Evolutionary conservation across 1,140 invertebrate genomes (phyloP).

Genomic region (Aradophagus sp.): DNA sequence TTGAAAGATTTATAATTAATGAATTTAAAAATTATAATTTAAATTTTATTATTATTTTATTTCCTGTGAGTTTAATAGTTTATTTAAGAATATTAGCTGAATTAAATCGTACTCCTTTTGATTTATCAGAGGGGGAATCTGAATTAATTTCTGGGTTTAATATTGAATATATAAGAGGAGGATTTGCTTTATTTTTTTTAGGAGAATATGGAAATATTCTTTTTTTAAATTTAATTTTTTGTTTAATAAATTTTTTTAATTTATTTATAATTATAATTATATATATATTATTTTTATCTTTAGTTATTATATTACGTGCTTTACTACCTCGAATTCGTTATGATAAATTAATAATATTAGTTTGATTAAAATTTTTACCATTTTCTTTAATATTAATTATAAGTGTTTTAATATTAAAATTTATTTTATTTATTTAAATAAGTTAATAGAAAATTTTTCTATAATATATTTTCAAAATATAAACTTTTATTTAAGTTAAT

Average conservation of each 20-base stretch:
- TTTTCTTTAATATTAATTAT: constrained; percentile 75
- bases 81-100: constrained; percentile 79
- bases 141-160: constrained; percentile 87
- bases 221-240: constrained; percentile 79
- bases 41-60: constrained; percentile 71
- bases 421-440: constrained; percentile 57
- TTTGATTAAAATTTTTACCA: constrained; percentile 76
- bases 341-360: constrained; percentile 79
- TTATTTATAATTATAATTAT: constrained; percentile 77
- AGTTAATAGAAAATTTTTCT: constrained; percentile 76
- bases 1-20: constrained; percentile 20
- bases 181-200: constrained; percentile 85
- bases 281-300: constrained; percentile 75
- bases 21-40: constrained; percentile 54
- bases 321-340: constrained; percentile 77
- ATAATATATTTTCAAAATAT: constrained; percentile 81
- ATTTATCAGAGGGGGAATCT: constrained; percentile 84
- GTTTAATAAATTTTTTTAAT: constrained; percentile 75
- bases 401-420: constrained; percentile 69
- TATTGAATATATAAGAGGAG: constrained; percentile 80
- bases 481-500: constrained; percentile 75
- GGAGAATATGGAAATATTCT: constrained; percentile 82
- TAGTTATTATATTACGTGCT: constrained; percentile 77
- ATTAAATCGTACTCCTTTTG: constrained; percentile 84
- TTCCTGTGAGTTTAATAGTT: constrained; percentile 76